phyloP scores from a whole-genome alignment of 2,797 vertebrate species.

The Microchirus variegatus region DNA sequence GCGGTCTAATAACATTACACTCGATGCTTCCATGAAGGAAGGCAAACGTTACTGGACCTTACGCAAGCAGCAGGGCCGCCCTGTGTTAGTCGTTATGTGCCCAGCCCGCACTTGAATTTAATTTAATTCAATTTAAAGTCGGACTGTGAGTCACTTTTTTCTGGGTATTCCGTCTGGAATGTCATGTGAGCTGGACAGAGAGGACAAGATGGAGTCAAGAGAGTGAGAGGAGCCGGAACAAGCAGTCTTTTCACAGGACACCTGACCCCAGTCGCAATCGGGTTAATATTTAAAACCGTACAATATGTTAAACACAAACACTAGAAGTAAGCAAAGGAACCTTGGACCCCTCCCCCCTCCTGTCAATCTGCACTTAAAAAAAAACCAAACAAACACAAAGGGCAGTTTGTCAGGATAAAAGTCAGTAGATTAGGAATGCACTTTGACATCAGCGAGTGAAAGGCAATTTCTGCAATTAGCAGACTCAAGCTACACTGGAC shows the following conservation, averaged over 20 bases:
- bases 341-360: not conserved
- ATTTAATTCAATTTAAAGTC: conserved; percentile 75
- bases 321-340: conserved; percentile 33
- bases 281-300: conserved; percentile 40
- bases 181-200: conserved; percentile 46
- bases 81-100: conserved; percentile 31
- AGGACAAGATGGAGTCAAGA: conserved; percentile 42
- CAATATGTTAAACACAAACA: conserved; percentile 18
- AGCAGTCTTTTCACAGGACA: not conserved
- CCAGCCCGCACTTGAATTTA: conserved; percentile 52
- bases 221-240: conserved; percentile 8
- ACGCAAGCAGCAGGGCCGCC: conserved; percentile 26
- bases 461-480: conserved; percentile 27
- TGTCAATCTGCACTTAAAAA: conserved; percentile 21
- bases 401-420: conserved; percentile 38
- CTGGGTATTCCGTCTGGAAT: conserved; percentile 67
- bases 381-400: conserved; percentile 51
- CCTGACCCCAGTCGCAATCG: not conserved
- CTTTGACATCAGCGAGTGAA: conserved; percentile 18
- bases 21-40: conserved; percentile 35
- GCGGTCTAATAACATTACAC: conserved; percentile 47
- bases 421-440: conserved; percentile 27
- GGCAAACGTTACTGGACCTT: conserved; percentile 15
- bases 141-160: conserved; percentile 66
- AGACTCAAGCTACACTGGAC: conserved; percentile 6